Conservation (phyloP, 2,113 vertebrate genomes). For the Rhea pennata region DNA sequence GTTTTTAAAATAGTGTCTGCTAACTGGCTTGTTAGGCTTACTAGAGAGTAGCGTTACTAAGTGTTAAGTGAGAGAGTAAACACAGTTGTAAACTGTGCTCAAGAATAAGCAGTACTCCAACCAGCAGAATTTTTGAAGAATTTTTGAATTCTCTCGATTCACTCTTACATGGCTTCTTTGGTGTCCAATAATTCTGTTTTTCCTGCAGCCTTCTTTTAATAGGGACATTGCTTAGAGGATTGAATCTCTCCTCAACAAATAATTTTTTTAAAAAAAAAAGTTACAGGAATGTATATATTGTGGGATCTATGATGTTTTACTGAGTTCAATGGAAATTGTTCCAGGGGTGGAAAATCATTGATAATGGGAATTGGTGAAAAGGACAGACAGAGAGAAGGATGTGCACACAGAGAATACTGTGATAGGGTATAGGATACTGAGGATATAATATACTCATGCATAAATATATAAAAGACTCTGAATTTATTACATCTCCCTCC, state of each 20-base stretch:
- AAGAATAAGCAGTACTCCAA: not conserved
- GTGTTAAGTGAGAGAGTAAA: not conserved
- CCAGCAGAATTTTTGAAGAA: not conserved
- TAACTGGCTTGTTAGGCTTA: not conserved
- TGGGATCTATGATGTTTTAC: not conserved
- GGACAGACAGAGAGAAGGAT: not conserved
- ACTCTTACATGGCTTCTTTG: not conserved
- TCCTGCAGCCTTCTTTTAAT: not conserved
- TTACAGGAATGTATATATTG: fast-evolving
- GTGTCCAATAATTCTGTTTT: not conserved
- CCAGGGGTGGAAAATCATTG: not conserved
- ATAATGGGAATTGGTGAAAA: not conserved
- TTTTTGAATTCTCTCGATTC: not conserved
- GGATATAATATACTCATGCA: not conserved
- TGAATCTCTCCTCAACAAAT: not conserved
- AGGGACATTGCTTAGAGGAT: not conserved
- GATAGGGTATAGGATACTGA: not conserved
- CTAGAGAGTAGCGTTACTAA: not conserved
- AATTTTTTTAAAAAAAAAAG: not conserved
- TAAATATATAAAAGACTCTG: not conserved
- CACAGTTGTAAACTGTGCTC: not conserved
- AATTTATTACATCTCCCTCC: not conserved
- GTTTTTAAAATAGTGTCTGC: not conserved
- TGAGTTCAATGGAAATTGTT: not conserved
- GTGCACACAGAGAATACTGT: not conserved